Base-by-base conservation (phyloP, 2,113 vertebrate genomes). In the Zosterops lateralis region DNA sequence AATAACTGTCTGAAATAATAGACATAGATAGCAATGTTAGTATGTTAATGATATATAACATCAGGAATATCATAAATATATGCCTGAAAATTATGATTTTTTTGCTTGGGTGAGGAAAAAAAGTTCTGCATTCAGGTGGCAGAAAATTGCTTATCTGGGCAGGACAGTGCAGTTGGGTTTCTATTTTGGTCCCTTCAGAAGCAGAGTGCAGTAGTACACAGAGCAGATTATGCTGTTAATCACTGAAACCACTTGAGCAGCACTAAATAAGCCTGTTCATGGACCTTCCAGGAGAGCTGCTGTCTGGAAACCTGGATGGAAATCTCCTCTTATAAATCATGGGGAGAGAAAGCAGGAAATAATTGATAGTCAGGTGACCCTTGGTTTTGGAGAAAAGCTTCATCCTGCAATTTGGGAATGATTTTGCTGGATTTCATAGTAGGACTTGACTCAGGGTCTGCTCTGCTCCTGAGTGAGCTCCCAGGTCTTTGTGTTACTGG, bases 71-170 rank as follows among this genome's bases (percentile, higher is more conserved):
- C 67, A 22, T 51, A 76, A 84, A 74, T 44, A 34, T 10, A 9
- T 31, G 17, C 42, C 57, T 91, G 66, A 72, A 72, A 81, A 48
- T 19, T 14, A 4, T 32, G 2, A 6, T 12, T 12, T 12, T 62
- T 92, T n/a, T 93, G 9, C 51, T 38, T 71, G 28, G 18, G 5
- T 4, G 8, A 72, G 34, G 31, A 13, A 66, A 66, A 31, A n/a
- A 29, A 28, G 7, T 73, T 87, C 54, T 89, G 66, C 42, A 40
- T 76, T 82, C 50, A 92, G 58, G 58, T 79, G 71, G 50, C 32
- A 79, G 73, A 16, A 89, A 72, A 87, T 26, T 78, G 71, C 74
- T 95, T 91, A 87, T 76, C 66, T 72, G 67, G 84, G 89, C 57
- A 91, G 91, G 84, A 15, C 66, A 66, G 84, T 14, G 58, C 57